Conservation (phyloP, 1,140 invertebrate species). For the Globodera rostochiensis region DNA sequence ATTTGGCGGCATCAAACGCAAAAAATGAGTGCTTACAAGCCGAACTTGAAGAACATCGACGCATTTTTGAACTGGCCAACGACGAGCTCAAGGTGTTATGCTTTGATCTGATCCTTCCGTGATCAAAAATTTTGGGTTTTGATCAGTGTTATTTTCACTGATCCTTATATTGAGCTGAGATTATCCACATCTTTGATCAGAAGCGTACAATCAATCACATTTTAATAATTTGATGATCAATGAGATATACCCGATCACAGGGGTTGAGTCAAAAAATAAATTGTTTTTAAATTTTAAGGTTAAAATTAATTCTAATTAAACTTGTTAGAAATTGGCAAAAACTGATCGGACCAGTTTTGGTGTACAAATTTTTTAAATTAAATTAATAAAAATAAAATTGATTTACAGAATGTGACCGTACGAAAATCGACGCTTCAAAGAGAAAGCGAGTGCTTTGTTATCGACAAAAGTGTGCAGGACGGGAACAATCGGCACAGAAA, state of each 20-base stretch:
- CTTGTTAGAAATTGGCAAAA: neutral
- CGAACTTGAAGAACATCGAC: conserved; percentile 10
- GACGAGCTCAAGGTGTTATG: conserved; percentile 10
- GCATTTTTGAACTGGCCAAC: conserved; percentile 2
- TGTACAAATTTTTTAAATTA: conserved; percentile 4
- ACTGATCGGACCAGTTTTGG: neutral
- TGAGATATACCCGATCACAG: no score
- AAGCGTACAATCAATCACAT: no score
- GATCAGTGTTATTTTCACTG: no score
- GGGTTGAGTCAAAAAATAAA: no score
- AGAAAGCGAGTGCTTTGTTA: no score
- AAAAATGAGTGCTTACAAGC: conserved; percentile 5
- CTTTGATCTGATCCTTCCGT: neutral
- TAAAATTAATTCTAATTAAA: neutral
- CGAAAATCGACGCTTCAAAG: neutral
- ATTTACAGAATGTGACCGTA: neutral
- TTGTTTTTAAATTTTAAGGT: no score
- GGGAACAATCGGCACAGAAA: neutral
- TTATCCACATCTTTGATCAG: no score
- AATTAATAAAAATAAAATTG: neutral
- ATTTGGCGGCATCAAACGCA: neutral
- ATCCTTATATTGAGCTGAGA: no score
- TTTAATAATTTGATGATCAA: no score
- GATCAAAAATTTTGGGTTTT: no score
- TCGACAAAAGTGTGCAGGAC: neutral